A percentile compares a stretch with the other conserved stretches of the same genome.
phyloP scores from a whole-genome alignment of 2,888 invertebrate genomes.

The Tricholauxania praeusta region DNA sequence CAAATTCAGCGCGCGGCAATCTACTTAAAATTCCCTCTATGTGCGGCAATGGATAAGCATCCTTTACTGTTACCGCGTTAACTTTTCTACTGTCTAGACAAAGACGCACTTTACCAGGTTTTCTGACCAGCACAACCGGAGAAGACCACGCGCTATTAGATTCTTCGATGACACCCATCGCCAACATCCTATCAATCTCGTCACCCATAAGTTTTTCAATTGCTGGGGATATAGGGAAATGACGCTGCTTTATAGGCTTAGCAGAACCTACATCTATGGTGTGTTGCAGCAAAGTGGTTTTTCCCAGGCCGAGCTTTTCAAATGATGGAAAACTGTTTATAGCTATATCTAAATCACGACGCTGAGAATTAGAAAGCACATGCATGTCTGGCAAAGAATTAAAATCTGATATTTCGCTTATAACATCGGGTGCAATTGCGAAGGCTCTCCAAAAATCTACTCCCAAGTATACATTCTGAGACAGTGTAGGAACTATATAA shows the following conservation, averaged over 20 bases:
- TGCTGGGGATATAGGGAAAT: too few species aligned
- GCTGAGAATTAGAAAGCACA: background rate
- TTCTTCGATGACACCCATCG: too few species aligned
- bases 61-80: too few species aligned
- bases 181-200: too few species aligned
- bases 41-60: too few species aligned
- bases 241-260: background rate
- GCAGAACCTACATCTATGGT: background rate
- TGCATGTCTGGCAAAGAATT: background rate
- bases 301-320: background rate
- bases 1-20: too few species aligned
- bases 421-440: background rate
- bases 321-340: background rate
- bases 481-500: background rate
- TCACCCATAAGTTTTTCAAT: too few species aligned
- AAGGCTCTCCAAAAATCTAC: slow-evolving; percentile 1
- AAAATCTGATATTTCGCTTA: background rate
- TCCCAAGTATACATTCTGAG: background rate
- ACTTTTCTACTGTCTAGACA: too few species aligned
- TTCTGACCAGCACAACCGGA: too few species aligned
- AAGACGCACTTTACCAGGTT: too few species aligned
- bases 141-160: too few species aligned
- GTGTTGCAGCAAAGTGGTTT: background rate
- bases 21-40: background rate
- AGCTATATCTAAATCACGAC: background rate